Evolutionary conservation across 2,888 invertebrate species (phyloP).

Genomic region (Rosalia funebris): DNA sequence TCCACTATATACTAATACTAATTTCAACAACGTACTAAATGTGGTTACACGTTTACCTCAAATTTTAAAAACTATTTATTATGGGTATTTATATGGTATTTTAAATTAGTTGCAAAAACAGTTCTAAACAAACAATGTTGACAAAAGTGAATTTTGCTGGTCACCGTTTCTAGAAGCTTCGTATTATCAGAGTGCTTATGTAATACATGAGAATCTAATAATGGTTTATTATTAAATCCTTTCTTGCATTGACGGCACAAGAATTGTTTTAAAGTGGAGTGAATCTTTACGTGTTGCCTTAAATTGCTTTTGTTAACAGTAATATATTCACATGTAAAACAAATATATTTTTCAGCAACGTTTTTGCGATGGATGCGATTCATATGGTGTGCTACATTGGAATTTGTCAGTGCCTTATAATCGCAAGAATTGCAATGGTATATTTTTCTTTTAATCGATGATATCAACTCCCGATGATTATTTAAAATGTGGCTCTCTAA

Average conservation of each 20-base stretch:
- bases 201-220: conserved; percentile 33
- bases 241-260: conserved; percentile 30
- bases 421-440: conserved; percentile 24
- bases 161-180: conserved; percentile 15
- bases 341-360: background rate
- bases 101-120: conserved; percentile 21
- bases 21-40: too few species aligned
- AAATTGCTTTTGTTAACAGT: conserved; percentile 9
- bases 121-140: conserved; percentile 20
- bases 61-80: too few species aligned
- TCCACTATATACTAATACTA: too few species aligned
- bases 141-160: conserved; percentile 26
- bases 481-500: conserved; percentile 20
- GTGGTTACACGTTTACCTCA: too few species aligned
- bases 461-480: background rate
- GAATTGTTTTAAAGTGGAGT: conserved; percentile 12
- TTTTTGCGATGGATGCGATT: conserved; percentile 9
- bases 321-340: conserved; percentile 6
- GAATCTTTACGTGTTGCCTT: conserved; percentile 26
- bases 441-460: conserved; percentile 9
- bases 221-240: conserved; percentile 23
- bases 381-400: conserved; percentile 23
- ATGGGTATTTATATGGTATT: conserved; percentile 16
- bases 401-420: conserved; percentile 22
- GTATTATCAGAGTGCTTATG: conserved; percentile 23